Evolutionary conservation across 2,797 vertebrate genomes (phyloP), one percentile per base, ranked within the genome.

Genomic region (Esox lucius): DNA sequence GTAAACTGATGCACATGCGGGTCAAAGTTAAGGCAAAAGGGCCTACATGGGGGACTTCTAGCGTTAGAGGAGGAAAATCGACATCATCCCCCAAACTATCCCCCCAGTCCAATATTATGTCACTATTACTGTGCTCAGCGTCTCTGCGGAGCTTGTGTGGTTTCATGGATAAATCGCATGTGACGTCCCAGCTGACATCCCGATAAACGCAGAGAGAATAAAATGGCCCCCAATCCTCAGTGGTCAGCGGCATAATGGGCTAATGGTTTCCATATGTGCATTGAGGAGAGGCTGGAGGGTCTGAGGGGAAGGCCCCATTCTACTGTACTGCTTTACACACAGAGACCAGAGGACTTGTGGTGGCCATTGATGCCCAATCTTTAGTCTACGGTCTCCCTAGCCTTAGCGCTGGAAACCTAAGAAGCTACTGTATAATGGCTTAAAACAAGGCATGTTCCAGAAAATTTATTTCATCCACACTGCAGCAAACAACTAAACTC

Each of bases 131-230:
- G 39, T 67, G 81, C 80, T 81, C 78, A 48, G 72, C 46, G 65
- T 86, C 85, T 86, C 86, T 78, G 83, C 11, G 83, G 86, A 89
- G 48, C 77, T 81, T 75, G 87, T 90, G 88, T 64, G 90, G 88
- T 89, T 89, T 83, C 64, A 73, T 78, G 87, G 86, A 87, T 89
- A 87, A 89, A 91, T 91, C 84, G 84, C 84, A 87, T 75, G 80
- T 89, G 89, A 91, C 89, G 84, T 89, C 87, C 87, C 86, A 85
- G 86, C 84, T 91, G 89, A 91, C 84, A 83, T 87, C 80, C 88
- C 84, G 87, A 91, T 91, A 88, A 91, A 91, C 84, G 82, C 75
- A 59, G 72, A 81, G 83, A 79, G 86, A 87, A 85, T 88, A 85
- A 89, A 88, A 89, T 74, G 82, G 81, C 78, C 74, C 80, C 81